Conservation (phyloP, 30 jellyfish, hydroid and myxozoan species). For the Cassiopea andromeda region DNA sequence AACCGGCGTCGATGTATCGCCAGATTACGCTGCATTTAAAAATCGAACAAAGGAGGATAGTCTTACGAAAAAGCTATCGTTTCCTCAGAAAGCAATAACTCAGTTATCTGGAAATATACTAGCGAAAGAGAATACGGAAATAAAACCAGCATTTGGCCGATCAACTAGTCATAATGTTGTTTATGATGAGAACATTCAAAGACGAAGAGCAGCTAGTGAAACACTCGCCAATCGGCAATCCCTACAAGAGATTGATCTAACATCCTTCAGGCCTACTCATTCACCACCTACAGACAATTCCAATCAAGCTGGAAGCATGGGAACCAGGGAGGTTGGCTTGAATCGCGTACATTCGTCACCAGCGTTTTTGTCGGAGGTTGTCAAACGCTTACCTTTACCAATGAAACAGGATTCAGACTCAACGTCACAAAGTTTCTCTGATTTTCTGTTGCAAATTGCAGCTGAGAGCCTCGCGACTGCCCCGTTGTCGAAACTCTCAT, state of each 20-base stretch:
- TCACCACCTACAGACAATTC: background rate
- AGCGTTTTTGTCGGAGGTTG: constrained; percentile 87
- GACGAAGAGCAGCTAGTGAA: constrained; percentile 20
- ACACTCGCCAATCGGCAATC: background rate
- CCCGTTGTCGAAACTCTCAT: constrained; percentile 81
- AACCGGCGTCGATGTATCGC: constrained; percentile 50
- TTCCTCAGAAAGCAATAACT: constrained; percentile 2
- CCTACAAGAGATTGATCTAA: background rate
- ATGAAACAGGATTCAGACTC: constrained; percentile 44
- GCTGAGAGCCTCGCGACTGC: constrained; percentile 63
- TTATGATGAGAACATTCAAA: background rate
- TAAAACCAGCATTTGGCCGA: background rate
- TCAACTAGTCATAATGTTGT: background rate
- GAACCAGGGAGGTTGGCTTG: constrained; percentile 10
- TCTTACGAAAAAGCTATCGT: constrained; percentile 13
- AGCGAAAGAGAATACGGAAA: background rate
- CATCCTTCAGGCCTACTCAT: background rate
- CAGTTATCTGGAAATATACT: background rate
- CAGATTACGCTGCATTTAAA: constrained; percentile 44
- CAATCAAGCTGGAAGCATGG: background rate
- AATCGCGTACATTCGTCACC: constrained; percentile 87
- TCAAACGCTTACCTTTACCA: constrained; percentile 70
- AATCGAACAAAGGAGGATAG: constrained; percentile 26
- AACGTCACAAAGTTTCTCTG: constrained; percentile 50
- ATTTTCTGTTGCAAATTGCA: constrained; percentile 76